Base-by-base conservation (phyloP, 2,113 vertebrate genomes). In the Syngnathoides biaculeatus region DNA sequence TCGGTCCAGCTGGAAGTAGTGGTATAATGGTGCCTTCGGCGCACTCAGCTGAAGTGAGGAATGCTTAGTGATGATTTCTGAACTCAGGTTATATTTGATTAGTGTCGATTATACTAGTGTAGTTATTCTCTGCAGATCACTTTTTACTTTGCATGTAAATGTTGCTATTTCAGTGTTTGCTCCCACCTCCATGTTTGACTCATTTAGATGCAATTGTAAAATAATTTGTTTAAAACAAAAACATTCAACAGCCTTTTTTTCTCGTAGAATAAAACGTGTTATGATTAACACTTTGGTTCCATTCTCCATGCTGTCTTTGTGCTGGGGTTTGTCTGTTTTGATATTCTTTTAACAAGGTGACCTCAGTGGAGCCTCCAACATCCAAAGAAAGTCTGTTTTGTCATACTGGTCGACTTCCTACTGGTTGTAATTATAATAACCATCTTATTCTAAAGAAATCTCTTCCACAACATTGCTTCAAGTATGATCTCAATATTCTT, bases 11-110 rank as follows among this genome's bases (percentile, higher is more conserved):
- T 68, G 55, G 45, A 57, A 39, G 61, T 72, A 38, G 56, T 65
- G 55, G 65, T 80, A 71, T 82, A 59, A 74, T 75, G 74, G 79
- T 77, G 70, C 67, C 42, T 11, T 63, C 10, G 2, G 67, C 56
- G 42, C 65, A 38, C 55, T 69, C 7, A 22, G 59, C 43, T 22
- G 60, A 58, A 61, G 35, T 71, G 10, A 60, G 39, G 77, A 65
- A 53, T 39, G 38, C 52, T 64, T 26, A 10, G n/a, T 19, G 58
- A 43, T 71, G 52, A 26, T 26, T 1, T 5, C 11, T 13, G 11
- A 55, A 14, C 4, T 52, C 8, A 12, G 5, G 22, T 14, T 5
- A 55, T 26, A 14, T 55, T 27, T 55, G 12, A 26, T 55, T 14
- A 27, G 22, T 26, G 26, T 24, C 13, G 11, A 55, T 55, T 55